Conservation (phyloP, 2,113 vertebrate genomes). For the Falco punctatus region DNA sequence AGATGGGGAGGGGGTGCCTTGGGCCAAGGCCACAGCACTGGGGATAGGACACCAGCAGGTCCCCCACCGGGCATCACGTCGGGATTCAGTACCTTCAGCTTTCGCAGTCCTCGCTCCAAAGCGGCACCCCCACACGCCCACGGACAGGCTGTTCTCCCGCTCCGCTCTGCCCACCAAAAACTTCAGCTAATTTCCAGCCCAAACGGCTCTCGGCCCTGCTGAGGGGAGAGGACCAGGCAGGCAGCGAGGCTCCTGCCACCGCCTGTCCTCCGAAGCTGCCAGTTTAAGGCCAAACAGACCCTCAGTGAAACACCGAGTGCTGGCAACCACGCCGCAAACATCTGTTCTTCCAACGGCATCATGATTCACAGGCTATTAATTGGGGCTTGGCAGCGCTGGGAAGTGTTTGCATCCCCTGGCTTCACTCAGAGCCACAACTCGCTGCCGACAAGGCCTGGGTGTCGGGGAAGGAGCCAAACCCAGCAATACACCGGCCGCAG, state of each 20-base stretch:
- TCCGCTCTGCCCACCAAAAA: neutral
- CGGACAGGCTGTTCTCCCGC: neutral
- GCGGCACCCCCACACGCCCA: constrained; percentile 1
- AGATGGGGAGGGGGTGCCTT: accelerated
- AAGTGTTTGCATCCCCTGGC: constrained; percentile 52
- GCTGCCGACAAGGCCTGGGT: neutral
- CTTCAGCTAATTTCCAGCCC: constrained; percentile 15
- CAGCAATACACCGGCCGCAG: neutral
- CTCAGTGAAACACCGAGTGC: neutral
- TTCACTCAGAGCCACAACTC: constrained; percentile 55
- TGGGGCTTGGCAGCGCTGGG: constrained; percentile 30
- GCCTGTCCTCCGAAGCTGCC: neutral
- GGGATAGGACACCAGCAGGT: neutral
- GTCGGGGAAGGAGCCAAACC: neutral
- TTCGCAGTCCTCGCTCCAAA: neutral
- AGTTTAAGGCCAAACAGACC: neutral
- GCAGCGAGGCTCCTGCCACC: neutral
- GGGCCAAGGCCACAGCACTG: accelerated
- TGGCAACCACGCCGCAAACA: constrained; percentile 31
- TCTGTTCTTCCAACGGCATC: constrained; percentile 51
- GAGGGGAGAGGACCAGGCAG: neutral
- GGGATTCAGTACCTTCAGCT: neutral
- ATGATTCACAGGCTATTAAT: constrained; percentile 58
- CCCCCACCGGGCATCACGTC: accelerated
- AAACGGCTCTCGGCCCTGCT: neutral